phyloP scores from a whole-genome alignment of 2,113 vertebrate genomes.

The Centropus unirufus region DNA sequence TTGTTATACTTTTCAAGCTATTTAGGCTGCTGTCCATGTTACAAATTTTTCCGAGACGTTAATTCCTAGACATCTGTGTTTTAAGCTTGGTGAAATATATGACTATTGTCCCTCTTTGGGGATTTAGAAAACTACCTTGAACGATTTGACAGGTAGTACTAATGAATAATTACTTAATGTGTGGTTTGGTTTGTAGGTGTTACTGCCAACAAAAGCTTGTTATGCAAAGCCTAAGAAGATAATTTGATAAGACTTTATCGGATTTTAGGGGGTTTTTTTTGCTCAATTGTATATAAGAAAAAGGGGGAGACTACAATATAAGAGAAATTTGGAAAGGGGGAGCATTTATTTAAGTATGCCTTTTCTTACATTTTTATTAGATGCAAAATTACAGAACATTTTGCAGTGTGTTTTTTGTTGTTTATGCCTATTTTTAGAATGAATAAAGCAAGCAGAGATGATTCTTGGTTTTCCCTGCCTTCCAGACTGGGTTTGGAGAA shows the following conservation, averaged over 20 bases:
- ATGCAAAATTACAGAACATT: not conserved
- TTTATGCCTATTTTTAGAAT: not conserved
- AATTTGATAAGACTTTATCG: slow-evolving; percentile 27
- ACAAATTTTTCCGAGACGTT: slow-evolving; percentile 27
- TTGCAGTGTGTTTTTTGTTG: not conserved
- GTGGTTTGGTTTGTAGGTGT: slow-evolving; percentile 65
- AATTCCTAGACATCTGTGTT: slow-evolving; percentile 17
- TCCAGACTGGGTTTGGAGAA: not conserved
- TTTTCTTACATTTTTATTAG: slow-evolving; percentile 30
- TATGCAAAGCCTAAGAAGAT: slow-evolving; percentile 65
- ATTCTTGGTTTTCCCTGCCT: not conserved
- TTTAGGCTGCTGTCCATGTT: slow-evolving; percentile 1
- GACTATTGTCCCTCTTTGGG: slow-evolving; percentile 29
- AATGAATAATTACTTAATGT: slow-evolving; percentile 55
- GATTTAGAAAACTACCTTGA: slow-evolving; percentile 52
- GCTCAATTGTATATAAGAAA: slow-evolving; percentile 3
- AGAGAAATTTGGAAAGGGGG: slow-evolving; percentile 19
- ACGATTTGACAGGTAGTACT: slow-evolving; percentile 54
- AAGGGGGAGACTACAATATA: slow-evolving; percentile 4
- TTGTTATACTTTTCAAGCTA: not conserved
- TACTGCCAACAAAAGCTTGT: slow-evolving; percentile 61
- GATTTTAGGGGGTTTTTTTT: slow-evolving; percentile 33
- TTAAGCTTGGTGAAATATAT: slow-evolving; percentile 46
- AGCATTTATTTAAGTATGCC: slow-evolving; percentile 11
- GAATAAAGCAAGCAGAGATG: not conserved